Base-by-base conservation (phyloP, 2,888 invertebrate genomes). In the Cantharis rustica region DNA sequence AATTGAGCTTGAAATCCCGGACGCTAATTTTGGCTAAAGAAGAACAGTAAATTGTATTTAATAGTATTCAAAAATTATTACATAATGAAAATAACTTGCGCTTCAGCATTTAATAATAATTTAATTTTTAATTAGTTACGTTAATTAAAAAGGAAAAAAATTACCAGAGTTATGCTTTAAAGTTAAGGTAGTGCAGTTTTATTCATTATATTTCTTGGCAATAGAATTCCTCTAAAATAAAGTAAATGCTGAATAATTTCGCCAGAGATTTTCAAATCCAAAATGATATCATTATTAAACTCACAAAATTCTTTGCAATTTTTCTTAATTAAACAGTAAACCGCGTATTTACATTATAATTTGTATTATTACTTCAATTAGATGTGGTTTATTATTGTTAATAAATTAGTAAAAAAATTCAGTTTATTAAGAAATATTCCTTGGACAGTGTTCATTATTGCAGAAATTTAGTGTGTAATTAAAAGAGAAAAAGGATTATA, bases 391-490 rank as follows among this genome's bases (percentile, higher is more conserved):
- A 13, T 31, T 31, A 13, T 47, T 47, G n/a, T 47, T 47, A 47
- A n/a, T 47, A 47, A 47, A 47, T 47, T 47, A 47, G 7, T 47
- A n/a, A n/a, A 47, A n/a, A 47, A 47, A 47, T 47, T 7, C 7
- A 47, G n/a, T 47, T 47, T 47, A 47, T 23, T 66, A 66, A 66
- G 64, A 66, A 66, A 66, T 66, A 66, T 66, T 66, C 16, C 23
- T 11, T 13, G n/a, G 17, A 23, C 23, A 66, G 64, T 66, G 64
- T 23, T 66, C 64, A 23, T 66, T 47, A 23, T 23, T 20, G 23
- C 64, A 66, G 64, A 66, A 66, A 66, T 66, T 66, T 66, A 66
- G 64, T 66, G 64, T 66, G 23, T 66, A 66, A 66, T 66, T 66
- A 66, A 66, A 66, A 66, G 64, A 66, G n/a, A 66, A 66, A 66